These are phyloP conservation scores for Drosophila pallidifrons DNA, from an alignment of 1,140 invertebrate genomes.

Conservation along the genomic window DNA sequence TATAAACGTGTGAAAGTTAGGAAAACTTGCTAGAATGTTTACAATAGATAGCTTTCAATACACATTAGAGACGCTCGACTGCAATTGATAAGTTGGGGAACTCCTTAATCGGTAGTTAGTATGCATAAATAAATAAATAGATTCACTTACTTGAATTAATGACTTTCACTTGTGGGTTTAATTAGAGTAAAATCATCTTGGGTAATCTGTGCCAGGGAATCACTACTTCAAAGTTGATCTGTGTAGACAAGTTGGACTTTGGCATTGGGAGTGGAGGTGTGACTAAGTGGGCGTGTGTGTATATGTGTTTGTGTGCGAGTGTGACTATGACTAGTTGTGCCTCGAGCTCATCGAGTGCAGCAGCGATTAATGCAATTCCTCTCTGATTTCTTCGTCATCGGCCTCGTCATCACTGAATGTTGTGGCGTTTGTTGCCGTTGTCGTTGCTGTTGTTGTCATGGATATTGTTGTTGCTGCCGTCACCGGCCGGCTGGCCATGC, in stretches of 20 bases:
- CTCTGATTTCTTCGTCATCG: constrained; percentile 80
- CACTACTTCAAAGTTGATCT: neutral
- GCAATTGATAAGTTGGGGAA: neutral
- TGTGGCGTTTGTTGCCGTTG: constrained; percentile 30
- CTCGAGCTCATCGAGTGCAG: neutral
- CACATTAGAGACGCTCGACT: neutral
- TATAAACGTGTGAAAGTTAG: no score
- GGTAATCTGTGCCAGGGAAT: constrained; percentile 7
- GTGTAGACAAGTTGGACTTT: constrained; percentile 11
- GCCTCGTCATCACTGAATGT: constrained; percentile 70
- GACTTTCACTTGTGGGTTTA: constrained; percentile 20
- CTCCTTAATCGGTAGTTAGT: neutral
- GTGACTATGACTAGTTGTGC: constrained; percentile 26
- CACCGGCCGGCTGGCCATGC: constrained; percentile 43
- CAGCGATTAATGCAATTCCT: constrained; percentile 69
- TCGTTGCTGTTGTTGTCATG: constrained; percentile 54
- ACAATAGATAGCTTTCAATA: neutral
- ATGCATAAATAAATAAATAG: constrained; percentile 1
- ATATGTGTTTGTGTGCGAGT: no score
- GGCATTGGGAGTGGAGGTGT: neutral
- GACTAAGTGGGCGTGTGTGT: neutral
- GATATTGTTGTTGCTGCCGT: constrained; percentile 43
- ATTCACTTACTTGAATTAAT: neutral
- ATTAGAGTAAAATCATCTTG: constrained; percentile 6
- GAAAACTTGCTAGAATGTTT: neutral